Evolutionary conservation across 2,888 invertebrate species (phyloP).

Genomic region (Leptogaster cylindrica): DNA sequence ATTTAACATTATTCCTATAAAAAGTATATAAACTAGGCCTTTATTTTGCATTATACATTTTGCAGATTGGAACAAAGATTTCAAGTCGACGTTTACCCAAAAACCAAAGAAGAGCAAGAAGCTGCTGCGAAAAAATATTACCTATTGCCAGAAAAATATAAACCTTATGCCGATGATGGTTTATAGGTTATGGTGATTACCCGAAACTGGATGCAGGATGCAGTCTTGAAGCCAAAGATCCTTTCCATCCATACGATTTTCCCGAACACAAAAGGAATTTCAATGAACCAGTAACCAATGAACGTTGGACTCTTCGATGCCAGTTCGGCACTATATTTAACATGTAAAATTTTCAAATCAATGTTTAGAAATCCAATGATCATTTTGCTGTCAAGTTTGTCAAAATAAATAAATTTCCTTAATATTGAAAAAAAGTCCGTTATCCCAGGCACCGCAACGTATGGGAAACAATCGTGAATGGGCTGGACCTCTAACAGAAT

Average conservation of each 20-base stretch:
- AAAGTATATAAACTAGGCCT: too few relatives aligned
- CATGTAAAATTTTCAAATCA: background rate
- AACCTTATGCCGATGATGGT: conserved; percentile 79
- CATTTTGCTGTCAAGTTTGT: too few relatives aligned
- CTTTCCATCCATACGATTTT: conserved; percentile 83
- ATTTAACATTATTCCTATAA: too few relatives aligned
- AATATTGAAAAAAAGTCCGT: too few relatives aligned
- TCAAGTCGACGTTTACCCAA: conserved; percentile 82
- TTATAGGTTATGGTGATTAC: conserved; percentile 83
- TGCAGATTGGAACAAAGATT: conserved; percentile 80
- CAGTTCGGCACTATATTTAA: too few relatives aligned
- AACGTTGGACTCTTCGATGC: too few relatives aligned
- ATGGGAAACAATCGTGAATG: conserved; percentile 95
- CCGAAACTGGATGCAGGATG: conserved; percentile 78
- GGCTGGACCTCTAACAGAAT: conserved; percentile 79
- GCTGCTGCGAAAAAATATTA: conserved; percentile 89
- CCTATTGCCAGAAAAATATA: conserved; percentile 81
- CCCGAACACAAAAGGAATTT: conserved; percentile 83
- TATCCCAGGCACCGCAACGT: too few relatives aligned
- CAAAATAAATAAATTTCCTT: too few relatives aligned
- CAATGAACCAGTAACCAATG: conserved; percentile 75
- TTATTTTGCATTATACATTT: too few relatives aligned
- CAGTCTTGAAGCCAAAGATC: conserved; percentile 74
- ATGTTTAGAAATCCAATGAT: conserved; percentile 43
- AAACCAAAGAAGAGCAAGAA: conserved; percentile 74